These are phyloP conservation scores for Corythaeola cristata DNA, from an alignment of 2,113 vertebrate genomes.

Conservation along the genomic window DNA sequence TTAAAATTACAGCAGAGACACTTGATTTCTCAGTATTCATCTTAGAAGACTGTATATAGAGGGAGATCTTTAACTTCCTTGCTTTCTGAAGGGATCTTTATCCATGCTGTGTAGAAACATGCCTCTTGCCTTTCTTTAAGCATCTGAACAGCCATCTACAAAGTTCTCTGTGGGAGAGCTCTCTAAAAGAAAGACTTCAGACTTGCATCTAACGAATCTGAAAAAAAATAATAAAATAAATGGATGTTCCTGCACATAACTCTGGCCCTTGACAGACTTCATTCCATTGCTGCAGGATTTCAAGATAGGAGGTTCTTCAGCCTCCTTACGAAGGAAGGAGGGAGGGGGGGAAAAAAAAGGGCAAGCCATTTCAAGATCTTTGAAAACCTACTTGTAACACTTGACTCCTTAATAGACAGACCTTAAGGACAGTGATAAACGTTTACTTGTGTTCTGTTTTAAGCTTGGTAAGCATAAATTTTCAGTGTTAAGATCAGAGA, in stretches of 20 bases:
- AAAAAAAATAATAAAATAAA: not conserved
- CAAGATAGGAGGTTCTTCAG: conserved; percentile 16
- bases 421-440: not conserved
- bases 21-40: not conserved
- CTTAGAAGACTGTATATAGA: not conserved
- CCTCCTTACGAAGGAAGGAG: not conserved
- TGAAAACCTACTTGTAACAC: not conserved
- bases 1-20: not conserved
- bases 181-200: not conserved
- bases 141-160: not conserved
- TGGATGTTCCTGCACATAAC: not conserved
- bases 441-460: not conserved
- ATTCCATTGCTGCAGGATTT: conserved; percentile 22
- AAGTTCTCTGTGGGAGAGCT: not conserved
- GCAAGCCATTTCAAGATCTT: conserved; percentile 41
- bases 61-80: not conserved
- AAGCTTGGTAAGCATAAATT: not conserved
- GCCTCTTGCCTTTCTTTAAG: conserved; percentile 3
- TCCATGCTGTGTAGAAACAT: not conserved
- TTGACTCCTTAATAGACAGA: not conserved
- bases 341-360: not conserved
- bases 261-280: not conserved
- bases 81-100: not conserved
- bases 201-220: not conserved
- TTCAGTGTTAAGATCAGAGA: not conserved